Percentiles rank a stretch among this genome's conserved stretches.
Conservation (phyloP, 2,113 vertebrate species). For the Thunnus maccoyii region DNA sequence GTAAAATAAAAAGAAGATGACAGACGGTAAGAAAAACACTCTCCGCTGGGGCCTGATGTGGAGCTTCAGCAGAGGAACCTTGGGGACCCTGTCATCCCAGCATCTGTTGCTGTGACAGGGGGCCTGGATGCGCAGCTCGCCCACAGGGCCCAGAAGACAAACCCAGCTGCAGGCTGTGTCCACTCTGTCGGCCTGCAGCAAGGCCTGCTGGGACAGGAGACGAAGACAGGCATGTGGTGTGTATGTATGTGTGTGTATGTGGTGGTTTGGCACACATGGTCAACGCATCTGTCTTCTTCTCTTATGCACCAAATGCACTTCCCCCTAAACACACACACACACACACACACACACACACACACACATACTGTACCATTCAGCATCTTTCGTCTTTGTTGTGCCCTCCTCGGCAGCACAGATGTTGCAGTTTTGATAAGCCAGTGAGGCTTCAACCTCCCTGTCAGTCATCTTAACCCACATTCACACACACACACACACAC, state of each 20-base stretch:
- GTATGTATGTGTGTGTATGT: conserved; percentile 40
- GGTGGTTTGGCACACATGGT: conserved; percentile 47
- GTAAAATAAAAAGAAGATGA: background rate
- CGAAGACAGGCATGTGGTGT: conserved; percentile 25
- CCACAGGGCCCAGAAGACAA: conserved; percentile 26
- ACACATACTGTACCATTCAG: conserved; percentile 35
- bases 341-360: conserved; percentile 45
- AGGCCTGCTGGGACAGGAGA: conserved; percentile 60
- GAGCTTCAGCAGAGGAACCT: conserved; percentile 34
- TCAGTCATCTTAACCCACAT: conserved; percentile 66
- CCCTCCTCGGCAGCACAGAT: conserved; percentile 60
- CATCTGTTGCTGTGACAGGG: conserved; percentile 53
- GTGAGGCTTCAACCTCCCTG: conserved; percentile 34
- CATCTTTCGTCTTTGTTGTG: conserved; percentile 48
- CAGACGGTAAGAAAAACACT: background rate
- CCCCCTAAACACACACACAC: conserved; percentile 36
- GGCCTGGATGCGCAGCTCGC: conserved; percentile 55
- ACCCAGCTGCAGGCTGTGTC: conserved; percentile 35
- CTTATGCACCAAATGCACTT: conserved; percentile 4
- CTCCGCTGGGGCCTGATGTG: conserved; percentile 44
- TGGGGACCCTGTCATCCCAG: conserved; percentile 32
- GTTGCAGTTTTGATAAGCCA: conserved; percentile 52
- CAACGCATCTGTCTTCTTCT: conserved; percentile 55
- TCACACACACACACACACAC: conserved; percentile 20
- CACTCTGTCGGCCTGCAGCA: background rate